Base-by-base conservation (phyloP, 2,113 vertebrate species). In the Centropristis striata region DNA sequence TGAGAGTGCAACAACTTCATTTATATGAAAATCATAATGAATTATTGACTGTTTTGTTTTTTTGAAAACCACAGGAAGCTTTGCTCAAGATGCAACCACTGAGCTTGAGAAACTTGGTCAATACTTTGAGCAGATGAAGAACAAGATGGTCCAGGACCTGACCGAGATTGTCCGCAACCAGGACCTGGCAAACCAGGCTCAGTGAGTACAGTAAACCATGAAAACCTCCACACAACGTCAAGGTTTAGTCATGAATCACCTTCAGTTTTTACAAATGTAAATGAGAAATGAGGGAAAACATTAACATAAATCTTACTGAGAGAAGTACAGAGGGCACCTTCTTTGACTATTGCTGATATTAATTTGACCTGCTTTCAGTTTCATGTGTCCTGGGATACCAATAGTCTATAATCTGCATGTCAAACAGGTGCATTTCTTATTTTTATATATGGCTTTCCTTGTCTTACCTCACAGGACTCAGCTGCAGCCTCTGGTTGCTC, bases 51-150 rank as follows among this genome's bases (percentile, higher is more conserved):
- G 5, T 9, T 44, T 39, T 57, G 8, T 21, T 7, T 80, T n/a
- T 27, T 68, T 32, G 5, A 36, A 59, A 28, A 20, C 42, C 10
- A 36, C 78, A 94, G 91, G 90, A 71, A 76, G 83, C 80, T 80
- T 86, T 20, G 81, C 89, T 2, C 50, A 85, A n/a, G 88, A 92
- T 8, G 11, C n/a, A 32, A 32, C 32, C 32, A 32, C 4, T 0
- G 72, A 87, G 0, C 1, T 93, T 0, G 78, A 90, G 4, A 68
- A 1, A 6, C 0, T 95, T 25, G 15, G n/a, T 9, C 25, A 89
- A 64, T 87, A 82, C 72, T 70, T 95, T 7, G 70, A 92, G 42
- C 55, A 86, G 0, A 41, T 94, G n/a, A 92, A 83, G 71, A 74
- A 10, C 69, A 82, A 80, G 53, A 41, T 94, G 55, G 53, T 83